phyloP scores from a whole-genome alignment of 92 coral and sea anemone species.

The Palythoa heliodiscus region DNA sequence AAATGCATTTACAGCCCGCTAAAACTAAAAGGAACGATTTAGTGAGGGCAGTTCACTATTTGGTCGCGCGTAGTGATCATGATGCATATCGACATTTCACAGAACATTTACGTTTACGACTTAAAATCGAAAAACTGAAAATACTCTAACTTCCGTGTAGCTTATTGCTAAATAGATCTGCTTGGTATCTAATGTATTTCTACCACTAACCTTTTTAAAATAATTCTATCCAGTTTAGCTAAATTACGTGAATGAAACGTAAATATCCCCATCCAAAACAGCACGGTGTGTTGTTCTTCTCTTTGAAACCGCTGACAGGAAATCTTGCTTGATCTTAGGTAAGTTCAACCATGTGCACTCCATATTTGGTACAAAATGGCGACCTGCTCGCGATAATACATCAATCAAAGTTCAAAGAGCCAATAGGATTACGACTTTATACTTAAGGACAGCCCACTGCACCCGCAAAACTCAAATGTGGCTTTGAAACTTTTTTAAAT shows the following conservation, averaged over 20 bases:
- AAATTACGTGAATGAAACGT: background rate
- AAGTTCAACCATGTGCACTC: conserved; percentile 46
- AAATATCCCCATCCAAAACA: background rate
- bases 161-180: too few species aligned
- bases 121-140: too few species aligned
- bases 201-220: background rate
- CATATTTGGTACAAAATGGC: conserved; percentile 49
- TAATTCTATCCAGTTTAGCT: background rate
- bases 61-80: too few species aligned
- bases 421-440: conserved; percentile 78
- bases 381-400: conserved; percentile 23
- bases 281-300: background rate
- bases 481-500: conserved; percentile 52
- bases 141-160: too few species aligned
- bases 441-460: conserved; percentile 76
- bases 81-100: too few species aligned
- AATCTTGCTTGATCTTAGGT: background rate
- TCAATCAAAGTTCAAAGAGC: conserved; percentile 73
- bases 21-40: too few species aligned
- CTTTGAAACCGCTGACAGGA: conserved; percentile 24
- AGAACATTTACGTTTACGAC: too few species aligned
- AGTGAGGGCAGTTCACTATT: too few species aligned
- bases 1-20: too few species aligned
- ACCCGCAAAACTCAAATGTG: conserved; percentile 92
- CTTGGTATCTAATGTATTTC: too few species aligned